Base-by-base conservation (phyloP, 2,797 vertebrate genomes). In the Ceryle rudis region DNA sequence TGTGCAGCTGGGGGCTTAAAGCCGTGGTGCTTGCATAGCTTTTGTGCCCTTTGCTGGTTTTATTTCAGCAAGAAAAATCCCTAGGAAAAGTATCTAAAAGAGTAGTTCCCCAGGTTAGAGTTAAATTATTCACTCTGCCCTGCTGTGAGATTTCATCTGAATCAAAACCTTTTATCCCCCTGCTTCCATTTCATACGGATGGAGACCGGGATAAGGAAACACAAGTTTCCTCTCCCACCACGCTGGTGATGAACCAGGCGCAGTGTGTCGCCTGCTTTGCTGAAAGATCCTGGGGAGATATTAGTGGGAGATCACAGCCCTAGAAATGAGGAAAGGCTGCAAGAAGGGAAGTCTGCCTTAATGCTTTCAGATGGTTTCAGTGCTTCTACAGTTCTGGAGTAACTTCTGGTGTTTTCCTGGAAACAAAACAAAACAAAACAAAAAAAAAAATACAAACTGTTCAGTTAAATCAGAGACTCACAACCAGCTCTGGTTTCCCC, bases 391-490 rank as follows among this genome's bases (percentile, higher is more conserved):
- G 75, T 92, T 95, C 61, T 95, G 92, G 72, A 95, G 81, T 74
- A 85, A 97, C 88, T 95, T 95, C 93, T 96, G 78, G 86, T 92
- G 65, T 96, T 96, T 97, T 97, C 94, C 91, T 95, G 86, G 92
- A 92, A 97, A 90, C 90, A 57, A 92, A 94, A 81, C 77, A 94
- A 90, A 95, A 95, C 72, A 81, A 93, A 46, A 46, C 20, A 46
- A 46, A 46, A 46, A 11, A 46, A 19, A 86, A 96, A 90, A 73
- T 67, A 39, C 64, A 81, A 97, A 96, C 74, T 42, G 65, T 75
- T 95, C 88, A 67, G 74, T 85, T 95, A 71, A 97, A 92, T 94
- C 74, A 92, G 83, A 85, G 91, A 33, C 83, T 96, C 83, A 20
- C 44, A 71, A 96, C 83, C 65, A 95, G 90, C 88, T 95, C 93